These are phyloP conservation scores for Cotesia glomerata DNA, from an alignment of 1,140 invertebrate species.

Conservation along the genomic window DNA sequence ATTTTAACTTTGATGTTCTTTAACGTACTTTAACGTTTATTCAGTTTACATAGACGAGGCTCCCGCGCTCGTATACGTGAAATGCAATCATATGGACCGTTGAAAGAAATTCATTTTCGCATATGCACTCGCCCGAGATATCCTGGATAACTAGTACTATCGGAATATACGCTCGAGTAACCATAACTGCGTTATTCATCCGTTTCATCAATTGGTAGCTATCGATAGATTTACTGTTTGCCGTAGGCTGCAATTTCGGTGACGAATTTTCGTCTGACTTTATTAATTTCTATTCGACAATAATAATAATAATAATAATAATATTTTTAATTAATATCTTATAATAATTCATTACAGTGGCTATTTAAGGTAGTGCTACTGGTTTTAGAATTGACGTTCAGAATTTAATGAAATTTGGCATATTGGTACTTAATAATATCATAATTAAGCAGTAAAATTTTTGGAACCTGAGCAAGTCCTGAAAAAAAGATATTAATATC, in stretches of 20 bases:
- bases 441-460: no score
- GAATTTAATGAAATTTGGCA: no score
- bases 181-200: conserved; percentile 7
- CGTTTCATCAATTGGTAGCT: not conserved
- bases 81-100: not conserved
- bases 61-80: not conserved
- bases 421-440: no score
- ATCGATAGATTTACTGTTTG: not conserved
- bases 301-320: not conserved
- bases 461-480: no score
- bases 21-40: not conserved
- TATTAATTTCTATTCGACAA: not conserved
- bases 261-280: not conserved
- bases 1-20: no score
- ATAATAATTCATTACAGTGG: no score
- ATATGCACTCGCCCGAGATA: conserved; percentile 1
- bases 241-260: not conserved
- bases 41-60: not conserved
- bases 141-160: not conserved
- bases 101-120: not conserved
- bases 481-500: no score
- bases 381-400: no score
- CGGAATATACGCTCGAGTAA: conserved; percentile 3
- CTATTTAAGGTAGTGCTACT: no score
- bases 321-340: no score